Base-by-base conservation (phyloP, 2,113 vertebrate species). In the Colaptes auratus region DNA sequence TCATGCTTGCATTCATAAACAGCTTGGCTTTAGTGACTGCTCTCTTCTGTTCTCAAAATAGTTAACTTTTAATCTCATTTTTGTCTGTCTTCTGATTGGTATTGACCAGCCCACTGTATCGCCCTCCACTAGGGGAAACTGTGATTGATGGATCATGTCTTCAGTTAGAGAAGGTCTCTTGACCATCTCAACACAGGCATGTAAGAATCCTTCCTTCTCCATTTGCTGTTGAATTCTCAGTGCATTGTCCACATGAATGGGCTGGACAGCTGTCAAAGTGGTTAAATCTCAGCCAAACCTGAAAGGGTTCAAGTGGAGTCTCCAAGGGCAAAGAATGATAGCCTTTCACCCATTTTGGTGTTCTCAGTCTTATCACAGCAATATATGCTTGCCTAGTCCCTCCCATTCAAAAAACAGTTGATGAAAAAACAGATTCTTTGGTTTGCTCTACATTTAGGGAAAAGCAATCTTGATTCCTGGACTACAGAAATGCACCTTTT, bases 241-340 rank as follows among this genome's bases (percentile, higher is more conserved):
- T 44, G 42, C 28, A 23, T 53, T 64, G 44, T 42, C 55, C 17
- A 11, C 3, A 2, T 2, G 1, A 59, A 39, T 23, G 50, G 60
- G 21, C 58, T 86, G 69, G 42, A 74, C n/a, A 4, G 5, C 18
- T 74, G 69, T 82, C 69, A 56, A 42, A 90, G 44, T 35, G 31
- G 44, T 88, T 92, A 71, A 91, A 82, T 33, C 92, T 90, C 72
- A 93, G 79, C 36, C 76, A 88, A 65, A 70, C 42, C 28, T 55
- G 28, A 88, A 15, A 74, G 36, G 28, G 82, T 89, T 92, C 82
- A 85, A 52, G 33, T 53, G 92, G 58, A 65, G 36, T 35, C 36
- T 89, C n/a, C 44, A n/a, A 72, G 39, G 59, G n/a, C 48, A 76
- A 84, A 44, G 28, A 74, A 77, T 63, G 14, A 67, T 14, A 90